Base-by-base conservation (phyloP, 2,113 vertebrate species). In the Empidonax traillii region DNA sequence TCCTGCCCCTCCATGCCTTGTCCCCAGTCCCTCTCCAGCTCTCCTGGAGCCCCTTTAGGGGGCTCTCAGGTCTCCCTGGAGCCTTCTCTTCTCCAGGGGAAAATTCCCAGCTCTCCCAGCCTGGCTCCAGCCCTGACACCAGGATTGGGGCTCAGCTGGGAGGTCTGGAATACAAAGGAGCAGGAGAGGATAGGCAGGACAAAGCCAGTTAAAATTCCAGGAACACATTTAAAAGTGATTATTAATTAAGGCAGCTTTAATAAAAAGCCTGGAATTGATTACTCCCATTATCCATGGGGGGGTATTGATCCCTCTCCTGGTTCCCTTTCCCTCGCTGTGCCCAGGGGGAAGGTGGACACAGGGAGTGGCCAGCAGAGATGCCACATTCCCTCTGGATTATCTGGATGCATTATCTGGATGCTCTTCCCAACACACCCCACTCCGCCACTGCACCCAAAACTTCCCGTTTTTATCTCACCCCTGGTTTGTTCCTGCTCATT, bases 401-500 rank as follows among this genome's bases (percentile, higher is more conserved):
- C 37, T 4, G 30, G 39, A 78, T 85, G 56, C 65, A 6, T 2
- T 37, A 12, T 35, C 37, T 4, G 30, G 39, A 78, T 85, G 56
- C 73, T 81, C 37, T 27, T 62, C 51, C 66, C n/a, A 17, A 8
- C 21, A 2, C 10, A 24, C 59, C 80, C 37, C 72, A 30, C 63
- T 27, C 55, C 9, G 39, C 52, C 47, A 16, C 52, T 2, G 5
- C 51, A 65, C 39, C 68, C 91, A 52, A 89, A 92, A 91, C 78
- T 74, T 82, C 87, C 5, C 46, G 9, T 37, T 78, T 90, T 46
- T 22, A 56, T 19, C 61, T 67, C 31, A 89, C 58, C 59, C 90
- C 78, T 69, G 68, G 86, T 90, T 90, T 39, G 52, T n/a, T 75
- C 43, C 89, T 87, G 77, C 85, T 96, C 91, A 59, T 91, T 97